Percentiles rank a stretch among this genome's conserved stretches.
These are phyloP conservation scores for Drosophila paulistorum DNA, from an alignment of 1,140 invertebrate genomes.

Conservation along the genomic window DNA sequence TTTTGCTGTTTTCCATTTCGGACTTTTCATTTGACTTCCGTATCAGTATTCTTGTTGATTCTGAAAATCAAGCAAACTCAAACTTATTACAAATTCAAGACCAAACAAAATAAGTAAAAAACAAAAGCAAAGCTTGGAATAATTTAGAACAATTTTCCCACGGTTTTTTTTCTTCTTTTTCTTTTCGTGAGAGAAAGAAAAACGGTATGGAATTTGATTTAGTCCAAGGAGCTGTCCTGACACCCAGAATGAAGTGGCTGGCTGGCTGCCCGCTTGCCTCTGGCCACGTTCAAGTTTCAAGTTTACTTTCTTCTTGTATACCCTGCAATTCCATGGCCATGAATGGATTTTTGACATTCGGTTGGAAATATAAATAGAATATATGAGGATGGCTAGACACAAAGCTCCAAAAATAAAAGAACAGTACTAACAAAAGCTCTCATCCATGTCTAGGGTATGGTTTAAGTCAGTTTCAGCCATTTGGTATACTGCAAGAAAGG, in stretches of 20 bases:
- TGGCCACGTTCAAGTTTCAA: neutral
- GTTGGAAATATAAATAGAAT: too few species aligned
- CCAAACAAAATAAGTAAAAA: slow-evolving; percentile 12
- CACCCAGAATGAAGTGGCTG: slow-evolving; percentile 24
- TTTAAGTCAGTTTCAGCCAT: neutral
- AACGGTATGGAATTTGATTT: slow-evolving; percentile 20
- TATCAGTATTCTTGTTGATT: slow-evolving; percentile 8
- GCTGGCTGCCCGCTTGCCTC: neutral
- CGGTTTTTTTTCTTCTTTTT: too few species aligned
- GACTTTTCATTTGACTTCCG: slow-evolving; percentile 5
- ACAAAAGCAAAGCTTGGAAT: slow-evolving; percentile 19
- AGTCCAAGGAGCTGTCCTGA: slow-evolving; percentile 25
- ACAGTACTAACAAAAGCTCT: too few species aligned
- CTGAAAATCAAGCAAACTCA: neutral
- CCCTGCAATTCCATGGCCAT: neutral
- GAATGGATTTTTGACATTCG: too few species aligned
- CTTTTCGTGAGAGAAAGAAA: too few species aligned
- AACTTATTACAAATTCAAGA: slow-evolving; percentile 42
- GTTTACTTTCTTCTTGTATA: neutral
- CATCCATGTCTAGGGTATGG: too few species aligned
- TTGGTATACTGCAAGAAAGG: slow-evolving; percentile 23
- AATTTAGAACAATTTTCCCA: slow-evolving; percentile 25
- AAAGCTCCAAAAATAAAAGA: too few species aligned
- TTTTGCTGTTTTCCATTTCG: neutral
- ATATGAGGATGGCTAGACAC: too few species aligned